A percentile compares a stretch with the other conserved stretches of the same genome.
These are phyloP conservation scores for Pyrochroa serraticornis DNA, from an alignment of 2,888 invertebrate genomes.

Conservation along the genomic window DNA sequence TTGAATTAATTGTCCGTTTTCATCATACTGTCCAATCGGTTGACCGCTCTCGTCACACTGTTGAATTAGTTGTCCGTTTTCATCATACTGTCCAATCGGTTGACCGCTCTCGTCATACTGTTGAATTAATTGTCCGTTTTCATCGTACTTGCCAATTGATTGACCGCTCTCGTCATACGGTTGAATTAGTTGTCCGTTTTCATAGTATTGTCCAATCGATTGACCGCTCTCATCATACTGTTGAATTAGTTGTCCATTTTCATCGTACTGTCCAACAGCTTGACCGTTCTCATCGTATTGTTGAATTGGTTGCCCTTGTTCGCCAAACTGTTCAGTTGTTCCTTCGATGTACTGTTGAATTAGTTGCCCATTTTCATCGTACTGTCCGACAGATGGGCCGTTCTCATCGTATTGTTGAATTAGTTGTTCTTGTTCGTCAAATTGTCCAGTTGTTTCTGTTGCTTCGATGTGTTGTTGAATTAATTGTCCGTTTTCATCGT, in stretches of 20 bases:
- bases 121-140: constrained; percentile 14
- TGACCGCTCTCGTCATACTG: constrained; percentile 32
- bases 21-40: constrained; percentile 23
- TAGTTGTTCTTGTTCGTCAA: constrained; percentile 28
- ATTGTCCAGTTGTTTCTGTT: too few relatives aligned
- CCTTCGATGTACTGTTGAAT: constrained; percentile 28
- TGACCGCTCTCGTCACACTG: constrained; percentile 29
- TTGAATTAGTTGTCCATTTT: constrained; percentile 33
- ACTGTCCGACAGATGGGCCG: constrained; percentile 7
- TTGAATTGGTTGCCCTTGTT: constrained; percentile 22
- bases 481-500: constrained; percentile 40
- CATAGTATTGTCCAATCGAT: constrained; percentile 37
- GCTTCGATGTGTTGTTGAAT: constrained; percentile 40
- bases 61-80: constrained; percentile 19
- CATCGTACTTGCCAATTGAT: constrained; percentile 16
- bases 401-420: constrained; percentile 2
- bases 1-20: constrained; percentile 26
- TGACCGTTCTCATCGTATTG: constrained; percentile 41
- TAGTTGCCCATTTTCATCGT: constrained; percentile 22
- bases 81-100: constrained; percentile 22
- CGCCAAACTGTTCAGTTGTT: constrained; percentile 24
- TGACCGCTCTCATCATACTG: constrained; percentile 27
- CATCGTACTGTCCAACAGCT: constrained; percentile 34
- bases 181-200: constrained; percentile 34
- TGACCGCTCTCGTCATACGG: neutral